Evolutionary conservation across 2,113 vertebrate species (phyloP), one percentile per base, ranked within the genome.

Genomic region (Pollimyrus isidori): DNA sequence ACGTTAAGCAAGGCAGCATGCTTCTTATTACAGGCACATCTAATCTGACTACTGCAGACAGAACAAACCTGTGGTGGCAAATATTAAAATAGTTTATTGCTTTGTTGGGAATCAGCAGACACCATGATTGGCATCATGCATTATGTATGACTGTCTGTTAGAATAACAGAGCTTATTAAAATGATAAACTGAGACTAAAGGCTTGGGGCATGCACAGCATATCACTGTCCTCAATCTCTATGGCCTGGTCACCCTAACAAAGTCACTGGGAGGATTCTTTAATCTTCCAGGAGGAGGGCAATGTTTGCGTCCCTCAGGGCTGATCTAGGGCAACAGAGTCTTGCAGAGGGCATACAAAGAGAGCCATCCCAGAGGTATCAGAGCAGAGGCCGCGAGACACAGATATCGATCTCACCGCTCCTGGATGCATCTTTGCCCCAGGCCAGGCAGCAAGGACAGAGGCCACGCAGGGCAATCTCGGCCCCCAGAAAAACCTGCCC

Each of bases 381-480:
- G 76, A 19, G 56, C 48, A 50, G 58, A 82, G 62, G 88, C 83
- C 52, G 45, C 56, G 48, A 89, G 88, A 89, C 86, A 85, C 30
- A 91, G 92, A 93, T 92, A 92, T 90, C 86, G 90, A 92, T 91
- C 91, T 88, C 80, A 87, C 58, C 35, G 87, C 87, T 52, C 88
- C 88, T 90, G 91, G 89, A 89, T 90, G 90, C 87, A 88, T 87
- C 7, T 52, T 42, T 91, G 90, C 83, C 87, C 91, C 88, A 91
- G 87, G 90, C 90, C 69, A 86, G 80, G 39, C 89, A 89, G 89
- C 85, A 89, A 85, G 53, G 86, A 87, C 86, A 58, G 39, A 69
- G 45, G 84, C 88, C 88, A 90, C 88, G 82, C 89, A 89, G 89
- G 83, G 90, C 87, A 90, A 89, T 88, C 86, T 91, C 87, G 84